Percentiles rank a stretch among this genome's conserved stretches.
phyloP scores from a whole-genome alignment of 2,797 vertebrate species.

The Sylvia borin region DNA sequence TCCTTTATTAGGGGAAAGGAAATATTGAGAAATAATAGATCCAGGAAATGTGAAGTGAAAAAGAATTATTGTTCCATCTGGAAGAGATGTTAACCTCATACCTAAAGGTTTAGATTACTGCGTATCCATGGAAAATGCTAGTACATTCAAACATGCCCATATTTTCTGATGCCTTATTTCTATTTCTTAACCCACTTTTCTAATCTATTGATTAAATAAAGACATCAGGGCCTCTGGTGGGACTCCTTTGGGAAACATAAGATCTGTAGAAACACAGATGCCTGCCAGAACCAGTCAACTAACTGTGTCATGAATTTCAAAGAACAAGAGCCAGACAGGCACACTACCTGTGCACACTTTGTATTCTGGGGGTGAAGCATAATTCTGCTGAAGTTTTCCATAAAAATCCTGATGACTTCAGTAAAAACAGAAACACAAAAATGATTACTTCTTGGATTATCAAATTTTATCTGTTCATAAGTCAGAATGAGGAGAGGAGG shows the following conservation, averaged over 20 bases:
- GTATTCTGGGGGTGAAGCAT: not conserved
- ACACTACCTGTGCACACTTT: not conserved
- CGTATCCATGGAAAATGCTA: not conserved
- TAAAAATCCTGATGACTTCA: not conserved
- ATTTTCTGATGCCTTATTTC: slow-evolving; percentile 26
- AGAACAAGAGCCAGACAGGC: not conserved
- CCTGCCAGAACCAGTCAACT: slow-evolving; percentile 26
- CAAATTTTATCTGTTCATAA: not conserved
- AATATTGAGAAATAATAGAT: not conserved
- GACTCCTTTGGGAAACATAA: not conserved
- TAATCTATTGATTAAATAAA: slow-evolving; percentile 33
- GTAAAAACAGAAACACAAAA: not conserved
- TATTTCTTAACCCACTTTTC: not conserved
- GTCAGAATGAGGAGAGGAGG: not conserved
- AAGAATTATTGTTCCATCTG: not conserved
- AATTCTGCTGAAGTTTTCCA: not conserved
- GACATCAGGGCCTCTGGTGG: not conserved
- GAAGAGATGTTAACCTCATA: not conserved
- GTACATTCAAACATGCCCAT: not conserved
- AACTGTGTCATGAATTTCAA: slow-evolving; percentile 22
- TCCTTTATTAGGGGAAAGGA: not conserved
- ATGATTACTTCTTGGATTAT: not conserved
- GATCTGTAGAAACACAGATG: not conserved
- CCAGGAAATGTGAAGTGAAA: not conserved
- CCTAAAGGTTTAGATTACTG: not conserved